Evolutionary conservation across 2,888 invertebrate species (phyloP), one percentile per base, ranked within the genome.

Genomic region (Dolichomitus sp.): DNA sequence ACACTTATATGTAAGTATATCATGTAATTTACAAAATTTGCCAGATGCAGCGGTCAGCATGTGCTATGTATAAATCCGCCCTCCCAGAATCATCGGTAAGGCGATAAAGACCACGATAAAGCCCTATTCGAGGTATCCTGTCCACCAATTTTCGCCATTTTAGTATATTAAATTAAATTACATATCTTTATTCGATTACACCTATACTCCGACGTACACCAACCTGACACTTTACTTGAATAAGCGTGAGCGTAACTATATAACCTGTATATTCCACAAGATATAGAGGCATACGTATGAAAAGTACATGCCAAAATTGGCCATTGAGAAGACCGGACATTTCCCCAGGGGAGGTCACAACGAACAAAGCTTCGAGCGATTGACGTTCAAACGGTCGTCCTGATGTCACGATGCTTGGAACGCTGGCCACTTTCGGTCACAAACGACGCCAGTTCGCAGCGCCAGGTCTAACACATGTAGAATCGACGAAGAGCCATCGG

Each of bases 141-240:
- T 76, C 72, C 50, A 77, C 72, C 83, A 83, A 83, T 83, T 83
- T 83, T 83, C 80, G 57, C 57, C 80, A 80, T 80, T 83, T 83
- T 80, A 65, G 77, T 83, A 69, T 63, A 83, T 83, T 80, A 76
- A 83, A 83, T 83, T 68, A 83, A 83, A 83, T 83, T 83, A 80
- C 73, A 83, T 48, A 74, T 80, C 48, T 69, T 69, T 45, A 77
- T 80, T 80, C 76, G 68, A 77, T 83, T 75, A 82, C 48, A 69
- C 65, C 57, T 59, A 52, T 74, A 68, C 33, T n/a, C 11, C 3
- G 9, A 40, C 6, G 42, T 59, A 52, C 23, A 23, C 37, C 57
- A 57, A 83, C 72, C 72, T 75, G 83, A 80, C 72, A 80, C 77
- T 74, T 70, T 69, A 65, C 59, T 50, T 5, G 19, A 14, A 42